Evolutionary conservation across 2,797 vertebrate genomes (phyloP), one percentile per base, ranked within the genome.

Genomic region (Malurus splendens): DNA sequence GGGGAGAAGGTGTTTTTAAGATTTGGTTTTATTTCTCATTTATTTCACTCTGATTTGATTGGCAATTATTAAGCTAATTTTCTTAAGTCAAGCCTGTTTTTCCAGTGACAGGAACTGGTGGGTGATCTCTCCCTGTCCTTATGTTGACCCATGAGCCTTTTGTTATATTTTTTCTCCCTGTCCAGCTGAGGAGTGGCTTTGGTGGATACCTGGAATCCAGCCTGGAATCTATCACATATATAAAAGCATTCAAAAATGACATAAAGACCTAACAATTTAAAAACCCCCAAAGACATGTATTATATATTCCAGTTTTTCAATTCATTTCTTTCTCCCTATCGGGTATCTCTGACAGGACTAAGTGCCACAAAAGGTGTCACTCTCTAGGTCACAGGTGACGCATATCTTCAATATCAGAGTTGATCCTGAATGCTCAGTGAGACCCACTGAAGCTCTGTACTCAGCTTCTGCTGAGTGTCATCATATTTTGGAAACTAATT

Each of bases 401-500:
- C 0, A 0, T 12, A 12, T 38, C 52, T 83, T 72, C 38, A 27
- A 2, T 47, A 6, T 50, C 73, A 71, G 54, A 81, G 36, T 78
- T n/a, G 38, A 83, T 56, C 20, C 52, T 41, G 59, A 45, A 64
- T 56, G 42, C 42, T 55, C 45, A 33, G 62, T 33, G 70, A 73
- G 66, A 56, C 79, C 59, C 33, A 20, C 25, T 73, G 77, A 64
- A 82, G 28, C 71, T 50, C 79, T 52, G 32, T 0, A 0, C 72
- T 85, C 73, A 52, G 55, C 59, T 87, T 89, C 84, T 85, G 70
- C 82, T 48, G 18, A 71, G 56, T 48, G 33, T 42, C 68, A 42
- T 62, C 27, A 3, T 59, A 67, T 52, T 87, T 89, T 81, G 89
- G 89, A 77, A 90, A 30, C 5, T 78, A 73, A 91, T 89, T 94